phyloP scores from a whole-genome alignment of 1,140 invertebrate genomes.

The Daktulosphaira vitifoliae region DNA sequence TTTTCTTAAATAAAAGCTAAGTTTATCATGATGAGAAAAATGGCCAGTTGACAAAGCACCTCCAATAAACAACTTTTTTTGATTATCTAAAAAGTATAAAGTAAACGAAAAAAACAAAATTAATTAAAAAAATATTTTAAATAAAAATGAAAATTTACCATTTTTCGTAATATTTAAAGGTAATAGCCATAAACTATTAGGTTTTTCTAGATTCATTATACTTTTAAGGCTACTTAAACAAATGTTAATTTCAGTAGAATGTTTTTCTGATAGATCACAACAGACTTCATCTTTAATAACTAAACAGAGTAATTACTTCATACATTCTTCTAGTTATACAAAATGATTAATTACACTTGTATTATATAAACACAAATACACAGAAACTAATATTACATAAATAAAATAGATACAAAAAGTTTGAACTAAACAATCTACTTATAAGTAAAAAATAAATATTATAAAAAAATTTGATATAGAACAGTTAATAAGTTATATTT shows the following conservation, averaged over 20 bases:
- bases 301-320: too few species aligned
- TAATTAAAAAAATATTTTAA: not conserved
- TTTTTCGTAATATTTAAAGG: conserved; percentile 5
- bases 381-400: too few species aligned
- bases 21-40: conserved; percentile 19
- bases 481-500: too few species aligned
- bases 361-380: too few species aligned
- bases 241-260: not conserved
- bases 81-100: not conserved
- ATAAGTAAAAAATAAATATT: too few species aligned
- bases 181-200: conserved; percentile 24
- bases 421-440: too few species aligned
- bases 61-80: conserved; percentile 6
- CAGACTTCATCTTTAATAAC: conserved; percentile 18
- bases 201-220: conserved; percentile 19
- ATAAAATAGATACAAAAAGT: too few species aligned
- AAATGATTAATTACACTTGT: too few species aligned
- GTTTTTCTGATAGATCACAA: not conserved
- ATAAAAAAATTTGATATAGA: too few species aligned
- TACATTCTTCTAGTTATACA: too few species aligned
- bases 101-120: not conserved
- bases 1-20: conserved; percentile 8
- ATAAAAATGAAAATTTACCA: not conserved
- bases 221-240: conserved; percentile 18
- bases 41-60: conserved; percentile 1